phyloP scores from a whole-genome alignment of 2,113 vertebrate species.

The Poecilia latipinna region DNA sequence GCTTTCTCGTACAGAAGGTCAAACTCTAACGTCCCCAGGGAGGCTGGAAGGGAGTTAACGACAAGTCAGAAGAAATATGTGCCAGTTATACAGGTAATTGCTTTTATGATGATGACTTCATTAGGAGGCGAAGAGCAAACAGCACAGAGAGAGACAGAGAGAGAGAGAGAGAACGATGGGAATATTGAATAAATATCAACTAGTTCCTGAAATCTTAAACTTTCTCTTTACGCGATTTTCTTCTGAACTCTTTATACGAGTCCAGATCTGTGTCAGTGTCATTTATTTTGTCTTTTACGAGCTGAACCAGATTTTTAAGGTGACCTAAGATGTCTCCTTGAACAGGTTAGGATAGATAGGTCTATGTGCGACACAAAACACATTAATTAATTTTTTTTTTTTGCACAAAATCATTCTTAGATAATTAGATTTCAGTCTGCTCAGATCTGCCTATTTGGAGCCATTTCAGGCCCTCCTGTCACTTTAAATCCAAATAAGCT shows the following conservation, averaged over 20 bases:
- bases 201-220: neutral
- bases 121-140: slow-evolving; percentile 8
- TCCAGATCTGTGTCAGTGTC: neutral
- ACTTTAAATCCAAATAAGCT: no score
- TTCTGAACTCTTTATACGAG: neutral
- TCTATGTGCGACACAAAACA: no score
- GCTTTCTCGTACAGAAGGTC: slow-evolving; percentile 80
- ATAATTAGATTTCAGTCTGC: no score
- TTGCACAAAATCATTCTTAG: no score
- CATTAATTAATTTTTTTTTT: no score
- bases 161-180: neutral
- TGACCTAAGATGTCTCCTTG: no score
- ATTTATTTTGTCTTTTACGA: slow-evolving; percentile 7
- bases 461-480: no score
- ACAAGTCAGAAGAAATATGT: slow-evolving; percentile 4
- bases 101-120: slow-evolving; percentile 33
- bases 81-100: slow-evolving; percentile 25
- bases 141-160: neutral
- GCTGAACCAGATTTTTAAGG: no score
- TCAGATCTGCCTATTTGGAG: no score
- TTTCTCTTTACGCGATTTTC: neutral
- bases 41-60: slow-evolving; percentile 65
- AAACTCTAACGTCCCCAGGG: slow-evolving; percentile 82
- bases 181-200: neutral
- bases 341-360: no score